Base-by-base conservation (phyloP, 2,113 vertebrate species). In the Pagrus major region DNA sequence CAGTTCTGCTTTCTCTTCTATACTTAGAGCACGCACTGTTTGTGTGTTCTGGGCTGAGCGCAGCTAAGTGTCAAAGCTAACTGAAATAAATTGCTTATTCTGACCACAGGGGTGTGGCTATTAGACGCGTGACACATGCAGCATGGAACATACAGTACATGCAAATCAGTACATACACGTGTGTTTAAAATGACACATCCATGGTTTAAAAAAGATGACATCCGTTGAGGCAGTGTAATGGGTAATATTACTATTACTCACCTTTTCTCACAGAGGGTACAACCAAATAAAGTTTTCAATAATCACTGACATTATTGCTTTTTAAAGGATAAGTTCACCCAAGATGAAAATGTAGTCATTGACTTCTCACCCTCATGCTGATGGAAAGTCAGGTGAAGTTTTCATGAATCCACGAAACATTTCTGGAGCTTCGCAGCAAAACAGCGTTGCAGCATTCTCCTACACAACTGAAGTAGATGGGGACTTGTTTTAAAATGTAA, bases 1-100 rank as follows among this genome's bases (percentile, higher is more conserved):
- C 76, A 9, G 52, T 91, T 89, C 86, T 74, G 59, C 81, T 87
- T 87, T 86, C 60, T 75, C 27, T 61, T 65, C 37, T 67, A 23
- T 18, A 51, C 42, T 74, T 55, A 29, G 44, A 21, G 16, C 1
- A 2, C 20, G 35, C 44, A 1, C 15, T 67, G 25, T 54, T 76
- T 23, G 8, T 58, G 29, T 20, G 25, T 7, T 29, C 56, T 18
- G 3, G 27, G 15, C 31, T 7, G 16, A 11, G n/a, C 1, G 14
- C 51, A 46, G 18, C 9, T 14, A 12, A 33, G 69, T 55, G 52
- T 80, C 37, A 68, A 21, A 76, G 18, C 12, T 14, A 18, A 31
- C 25, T 58, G 56, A 9, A 6, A 66, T 2, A 35, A 25, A 23
- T n/a, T 66, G 10, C 20, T 60, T 33, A n/a, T 58, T 84, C 35